A percentile compares a stretch with the other conserved stretches of the same genome.
phyloP scores from a whole-genome alignment of 2,113 vertebrate genomes.

The Eidolon helvum region DNA sequence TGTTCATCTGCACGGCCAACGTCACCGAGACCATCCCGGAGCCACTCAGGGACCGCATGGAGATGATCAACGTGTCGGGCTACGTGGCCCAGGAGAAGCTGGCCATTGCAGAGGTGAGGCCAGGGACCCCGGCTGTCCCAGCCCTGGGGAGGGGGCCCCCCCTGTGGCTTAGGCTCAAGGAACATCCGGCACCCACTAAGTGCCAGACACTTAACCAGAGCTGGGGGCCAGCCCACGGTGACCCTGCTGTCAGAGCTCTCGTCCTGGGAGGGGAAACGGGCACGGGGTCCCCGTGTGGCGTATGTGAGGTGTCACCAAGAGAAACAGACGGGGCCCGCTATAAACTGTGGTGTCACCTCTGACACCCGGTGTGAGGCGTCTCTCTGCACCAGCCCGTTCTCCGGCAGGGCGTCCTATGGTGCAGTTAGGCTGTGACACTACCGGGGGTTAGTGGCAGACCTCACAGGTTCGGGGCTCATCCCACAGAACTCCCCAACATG shows the following conservation, averaged over 20 bases:
- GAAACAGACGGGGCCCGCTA: neutral
- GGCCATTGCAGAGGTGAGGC: constrained; percentile 95
- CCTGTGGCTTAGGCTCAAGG: neutral
- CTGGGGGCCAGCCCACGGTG: neutral
- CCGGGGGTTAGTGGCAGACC: no score
- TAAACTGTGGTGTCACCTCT: neutral
- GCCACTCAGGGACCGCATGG: constrained; percentile 97
- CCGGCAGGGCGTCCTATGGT: rapidly evolving
- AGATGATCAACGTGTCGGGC: constrained; percentile 97
- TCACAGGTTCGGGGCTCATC: neutral
- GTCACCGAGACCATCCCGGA: constrained; percentile 97
- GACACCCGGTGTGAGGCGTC: neutral
- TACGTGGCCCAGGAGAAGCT: constrained; percentile 98
- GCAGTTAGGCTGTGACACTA: neutral
- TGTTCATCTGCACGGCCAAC: constrained; percentile 99
- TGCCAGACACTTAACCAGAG: neutral
- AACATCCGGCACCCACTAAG: neutral
- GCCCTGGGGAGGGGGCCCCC: neutral
- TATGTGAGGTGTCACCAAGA: neutral
- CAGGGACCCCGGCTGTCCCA: no score
- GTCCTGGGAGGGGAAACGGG: no score
- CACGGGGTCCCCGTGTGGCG: rapidly evolving
- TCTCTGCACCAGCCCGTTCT: rapidly evolving
- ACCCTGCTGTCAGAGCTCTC: neutral
- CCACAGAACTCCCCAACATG: neutral